A percentile compares a stretch with the other conserved stretches of the same genome.
phyloP scores from a whole-genome alignment of 2,888 invertebrate species.

The Podabrus alpinus region DNA sequence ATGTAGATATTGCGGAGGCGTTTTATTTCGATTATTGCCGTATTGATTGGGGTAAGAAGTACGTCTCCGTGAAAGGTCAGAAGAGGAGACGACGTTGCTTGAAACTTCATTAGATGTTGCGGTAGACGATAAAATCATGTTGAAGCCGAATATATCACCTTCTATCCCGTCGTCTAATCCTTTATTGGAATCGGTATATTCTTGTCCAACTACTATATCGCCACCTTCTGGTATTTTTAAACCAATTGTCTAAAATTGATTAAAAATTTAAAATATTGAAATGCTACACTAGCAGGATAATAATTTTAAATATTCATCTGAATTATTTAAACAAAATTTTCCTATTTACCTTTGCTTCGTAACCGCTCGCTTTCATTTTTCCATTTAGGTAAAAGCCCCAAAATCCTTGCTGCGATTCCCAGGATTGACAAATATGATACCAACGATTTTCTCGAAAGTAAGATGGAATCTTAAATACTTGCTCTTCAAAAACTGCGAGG shows the following conservation, averaged over 20 bases:
- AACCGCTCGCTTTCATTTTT: slow-evolving; percentile 55
- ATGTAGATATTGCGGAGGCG: slow-evolving; percentile 12
- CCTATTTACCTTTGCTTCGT: slow-evolving; percentile 47
- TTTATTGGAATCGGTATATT: slow-evolving; percentile 68
- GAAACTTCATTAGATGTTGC: slow-evolving; percentile 43
- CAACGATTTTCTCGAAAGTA: slow-evolving; percentile 59
- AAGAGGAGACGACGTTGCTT: slow-evolving; percentile 1
- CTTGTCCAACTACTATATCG: slow-evolving; percentile 71
- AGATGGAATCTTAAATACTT: slow-evolving; percentile 57
- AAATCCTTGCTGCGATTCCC: slow-evolving; percentile 64
- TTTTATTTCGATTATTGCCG: slow-evolving; percentile 10
- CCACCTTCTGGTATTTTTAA: slow-evolving; percentile 63
- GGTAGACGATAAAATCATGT: slow-evolving; percentile 65
- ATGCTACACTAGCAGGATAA: neutral
- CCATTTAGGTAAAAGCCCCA: slow-evolving; percentile 68
- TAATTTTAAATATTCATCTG: neutral
- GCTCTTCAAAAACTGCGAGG: slow-evolving; percentile 61
- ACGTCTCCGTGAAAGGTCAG: slow-evolving; percentile 3
- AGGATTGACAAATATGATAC: slow-evolving; percentile 71
- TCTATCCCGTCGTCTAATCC: slow-evolving; percentile 69
- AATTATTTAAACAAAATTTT: neutral
- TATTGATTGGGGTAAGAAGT: neutral
- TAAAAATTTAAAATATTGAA: neutral
- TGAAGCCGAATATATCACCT: slow-evolving; percentile 70
- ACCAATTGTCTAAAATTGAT: slow-evolving; percentile 39